Evolutionary conservation across 2,888 invertebrate species (phyloP), one percentile per base, ranked within the genome.

Genomic region (Theristus sp.): DNA sequence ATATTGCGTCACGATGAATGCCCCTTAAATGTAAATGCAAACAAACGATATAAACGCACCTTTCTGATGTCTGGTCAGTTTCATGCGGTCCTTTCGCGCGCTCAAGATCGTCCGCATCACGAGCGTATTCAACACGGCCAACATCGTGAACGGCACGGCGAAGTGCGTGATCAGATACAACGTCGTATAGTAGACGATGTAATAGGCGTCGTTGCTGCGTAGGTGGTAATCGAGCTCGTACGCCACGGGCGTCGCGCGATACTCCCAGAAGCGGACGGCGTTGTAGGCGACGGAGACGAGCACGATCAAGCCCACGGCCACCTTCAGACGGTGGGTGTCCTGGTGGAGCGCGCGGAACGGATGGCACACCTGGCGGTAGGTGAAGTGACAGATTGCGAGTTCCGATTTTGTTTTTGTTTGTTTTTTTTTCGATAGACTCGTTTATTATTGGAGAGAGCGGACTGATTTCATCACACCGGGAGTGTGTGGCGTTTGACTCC

Each of bases 111-210:
- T 49, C n/a, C 24, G 20, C 49, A 49, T 49, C 3, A 54, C 54
- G 17, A 25, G 24, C 27, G 28, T 68, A 61, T 71, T 71, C 54
- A 69, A 61, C 30, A 68, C 62, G 38, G 69, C 65, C 62, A 71
- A 65, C 26, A 69, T 60, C 1, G 68, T 64, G 62, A 71, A 71
- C 10, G 71, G 71, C 38, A 71, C 62, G 53, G 68, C 61, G 58
- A 71, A 71, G 56, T 71, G 71, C 25, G 70, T 70, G 30, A 71
- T 57, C 49, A 71, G 66, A 60, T 70, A 71, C 24, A 67, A 62
- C 24, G 64, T 64, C 17, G 70, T 71, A 62, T 66, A 71, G 61
- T 71, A 71, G 58, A 67, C 66, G 26, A 71, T 61, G 60, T 68
- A 66, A 63, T 70, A 70, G 64, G 10, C n/a, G 24, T 30, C 2